Base-by-base conservation (phyloP, 1,140 invertebrate genomes). In the Drosophila aff. region DNA sequence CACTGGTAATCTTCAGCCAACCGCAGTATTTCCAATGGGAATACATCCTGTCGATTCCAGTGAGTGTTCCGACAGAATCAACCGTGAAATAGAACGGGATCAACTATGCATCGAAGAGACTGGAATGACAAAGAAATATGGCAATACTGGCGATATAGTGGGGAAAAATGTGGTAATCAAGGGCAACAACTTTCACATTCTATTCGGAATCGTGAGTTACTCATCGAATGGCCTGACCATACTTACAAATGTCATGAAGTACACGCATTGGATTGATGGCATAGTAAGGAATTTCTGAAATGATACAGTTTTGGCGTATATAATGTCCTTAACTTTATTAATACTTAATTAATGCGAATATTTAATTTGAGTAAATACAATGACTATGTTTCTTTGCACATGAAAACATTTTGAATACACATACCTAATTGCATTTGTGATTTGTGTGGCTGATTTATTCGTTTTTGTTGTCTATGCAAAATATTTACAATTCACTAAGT, bases 301-400 rank as follows among this genome's bases (percentile, higher is more conserved):
- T 18, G 5, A 3, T n/a, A 50, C 8, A 16, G 4, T 16, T 26
- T 38, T n/a, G 40, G 8, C 40, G 7, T 61, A 36, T 69, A 57
- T 46, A 50, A 69, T 71, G 52, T 76, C 33, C 73, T 69, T 78
- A 82, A 61, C 41, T 77, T 86, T 86, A 82, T 86, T 80, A 78
- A 78, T 72, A 62, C 82, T 59, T 69, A 83, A 66, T 69, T 79
- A 80, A 79, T 64, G 64, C 64, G 63, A 76, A 85, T 87, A 83
- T 90, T 89, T 84, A 87, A 89, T 87, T 84, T 89, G 77, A 85
- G 90, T 89, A 85, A 89, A 89, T 89, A 89, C 85, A 89, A 85
- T 90, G 85, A 89, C 85, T 89, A 89, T 90, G 74, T 81, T 90
- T 81, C 61, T 79, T 89, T 89, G 84, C 84, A 90, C 75, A 89